These are phyloP conservation scores for Acleris sparsana DNA, from an alignment of 2,888 invertebrate species.

Conservation along the genomic window DNA sequence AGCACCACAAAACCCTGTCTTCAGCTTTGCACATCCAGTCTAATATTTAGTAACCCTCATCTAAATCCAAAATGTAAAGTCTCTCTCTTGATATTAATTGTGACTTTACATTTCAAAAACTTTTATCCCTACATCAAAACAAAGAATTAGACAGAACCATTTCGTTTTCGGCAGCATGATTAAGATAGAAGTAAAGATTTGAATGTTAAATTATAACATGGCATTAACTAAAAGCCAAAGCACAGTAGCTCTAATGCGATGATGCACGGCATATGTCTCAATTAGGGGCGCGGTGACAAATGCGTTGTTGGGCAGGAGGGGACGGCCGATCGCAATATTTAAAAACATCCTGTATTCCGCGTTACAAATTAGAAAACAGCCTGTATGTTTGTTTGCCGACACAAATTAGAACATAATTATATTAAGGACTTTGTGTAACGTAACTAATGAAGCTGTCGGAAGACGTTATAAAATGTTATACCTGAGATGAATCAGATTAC, in stretches of 20 bases:
- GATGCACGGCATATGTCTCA: conserved; percentile 62
- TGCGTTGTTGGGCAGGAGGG: conserved; percentile 35
- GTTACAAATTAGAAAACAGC: too few relatives aligned
- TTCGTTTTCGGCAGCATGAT: too few relatives aligned
- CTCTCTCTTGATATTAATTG: too few relatives aligned
- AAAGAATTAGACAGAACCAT: too few relatives aligned
- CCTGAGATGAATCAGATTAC: too few relatives aligned
- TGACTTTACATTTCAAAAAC: too few relatives aligned
- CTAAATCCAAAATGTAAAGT: too few relatives aligned
- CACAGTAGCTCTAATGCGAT: conserved; percentile 18
- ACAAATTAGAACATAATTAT: conserved; percentile 14
- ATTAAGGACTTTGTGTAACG: conserved; percentile 24
- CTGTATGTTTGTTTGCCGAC: background rate
- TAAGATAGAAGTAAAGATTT: background rate
- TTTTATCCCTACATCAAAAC: too few relatives aligned
- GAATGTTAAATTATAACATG: conserved; percentile 8
- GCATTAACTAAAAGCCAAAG: conserved; percentile 13
- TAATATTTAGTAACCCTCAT: too few relatives aligned
- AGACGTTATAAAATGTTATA: background rate
- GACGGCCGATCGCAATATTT: conserved; percentile 11
- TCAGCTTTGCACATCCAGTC: too few relatives aligned
- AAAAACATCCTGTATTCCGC: conserved; percentile 18
- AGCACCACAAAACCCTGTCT: too few relatives aligned
- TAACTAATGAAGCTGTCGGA: conserved; percentile 8
- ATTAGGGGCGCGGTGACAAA: conserved; percentile 67